Percentiles rank a stretch among this genome's conserved stretches.
Conservation (phyloP, 2,888 invertebrate genomes). For the Monochamus alternatus region DNA sequence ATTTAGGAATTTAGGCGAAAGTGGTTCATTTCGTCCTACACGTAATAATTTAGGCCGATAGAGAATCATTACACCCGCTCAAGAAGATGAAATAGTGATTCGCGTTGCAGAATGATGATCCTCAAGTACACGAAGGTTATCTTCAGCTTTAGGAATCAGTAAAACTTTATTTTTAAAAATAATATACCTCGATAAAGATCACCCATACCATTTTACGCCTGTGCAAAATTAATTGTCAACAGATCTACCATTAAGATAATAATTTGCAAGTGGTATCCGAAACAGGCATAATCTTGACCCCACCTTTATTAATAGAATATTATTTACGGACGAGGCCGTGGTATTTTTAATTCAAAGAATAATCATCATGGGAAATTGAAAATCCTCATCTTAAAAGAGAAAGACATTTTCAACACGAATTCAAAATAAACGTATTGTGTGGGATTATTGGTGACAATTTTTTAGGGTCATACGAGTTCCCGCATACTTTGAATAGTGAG, state of each 20-base stretch:
- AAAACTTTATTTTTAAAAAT: background rate
- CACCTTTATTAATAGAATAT: slow-evolving; percentile 2
- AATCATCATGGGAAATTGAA: slow-evolving; percentile 19
- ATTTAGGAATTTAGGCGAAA: background rate
- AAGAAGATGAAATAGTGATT: too few relatives aligned
- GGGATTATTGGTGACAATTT: slow-evolving; percentile 13
- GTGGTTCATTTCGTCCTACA: background rate
- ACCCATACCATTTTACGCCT: slow-evolving; percentile 23
- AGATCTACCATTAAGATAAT: slow-evolving; percentile 11
- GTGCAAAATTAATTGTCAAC: slow-evolving; percentile 26
- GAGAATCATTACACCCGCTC: too few relatives aligned
- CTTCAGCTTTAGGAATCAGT: too few relatives aligned
- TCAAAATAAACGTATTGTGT: slow-evolving; percentile 31
- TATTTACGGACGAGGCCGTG: slow-evolving; percentile 24
- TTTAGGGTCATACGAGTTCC: too few relatives aligned
- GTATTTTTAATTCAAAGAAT: slow-evolving; percentile 30
- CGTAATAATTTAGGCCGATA: too few relatives aligned
- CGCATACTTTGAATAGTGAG: too few relatives aligned
- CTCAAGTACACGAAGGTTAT: too few relatives aligned
- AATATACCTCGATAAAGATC: background rate
- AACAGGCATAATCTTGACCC: slow-evolving; percentile 16
- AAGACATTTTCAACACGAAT: too few relatives aligned
- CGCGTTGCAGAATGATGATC: too few relatives aligned
- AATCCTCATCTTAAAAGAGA: too few relatives aligned
- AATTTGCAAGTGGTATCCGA: slow-evolving; percentile 9